These are phyloP conservation scores for Eupithecia abbreviata DNA, from an alignment of 2,888 invertebrate genomes.

Conservation along the genomic window DNA sequence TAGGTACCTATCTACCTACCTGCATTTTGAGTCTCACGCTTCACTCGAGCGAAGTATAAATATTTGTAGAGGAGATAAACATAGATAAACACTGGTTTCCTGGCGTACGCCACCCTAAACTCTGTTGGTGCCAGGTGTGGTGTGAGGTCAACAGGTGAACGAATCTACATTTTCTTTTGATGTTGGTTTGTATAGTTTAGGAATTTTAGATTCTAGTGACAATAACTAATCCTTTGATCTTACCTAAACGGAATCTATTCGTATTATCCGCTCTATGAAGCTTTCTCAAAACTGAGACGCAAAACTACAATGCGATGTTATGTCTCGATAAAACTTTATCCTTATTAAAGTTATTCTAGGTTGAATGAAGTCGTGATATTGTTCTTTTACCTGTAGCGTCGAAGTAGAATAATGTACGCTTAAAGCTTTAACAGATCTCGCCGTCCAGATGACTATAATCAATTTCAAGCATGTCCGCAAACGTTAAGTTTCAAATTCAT, in stretches of 20 bases:
- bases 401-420: not conserved
- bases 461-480: not conserved
- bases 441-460: not conserved
- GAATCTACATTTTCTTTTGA: slow-evolving; percentile 30
- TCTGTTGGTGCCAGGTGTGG: slow-evolving; percentile 65
- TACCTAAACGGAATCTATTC: not conserved
- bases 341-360: slow-evolving; percentile 4
- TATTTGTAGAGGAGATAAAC: slow-evolving; percentile 66
- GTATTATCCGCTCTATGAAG: not conserved
- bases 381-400: not conserved
- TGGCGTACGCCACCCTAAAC: slow-evolving; percentile 54
- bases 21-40: slow-evolving; percentile 47
- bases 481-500: slow-evolving; percentile 2
- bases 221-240: slow-evolving; percentile 32
- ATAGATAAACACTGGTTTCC: slow-evolving; percentile 51
- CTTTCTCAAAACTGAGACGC: not conserved
- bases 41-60: slow-evolving; percentile 68
- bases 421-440: not conserved
- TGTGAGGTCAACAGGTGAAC: slow-evolving; percentile 74
- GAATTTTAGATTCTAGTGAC: slow-evolving; percentile 26
- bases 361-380: slow-evolving; percentile 22
- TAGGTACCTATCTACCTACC: slow-evolving; percentile 22
- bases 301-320: slow-evolving; percentile 2
- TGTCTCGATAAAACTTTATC: slow-evolving; percentile 12
- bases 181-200: not conserved